Base-by-base conservation (phyloP, 2,797 vertebrate species). In the Dryobates pubescens region DNA sequence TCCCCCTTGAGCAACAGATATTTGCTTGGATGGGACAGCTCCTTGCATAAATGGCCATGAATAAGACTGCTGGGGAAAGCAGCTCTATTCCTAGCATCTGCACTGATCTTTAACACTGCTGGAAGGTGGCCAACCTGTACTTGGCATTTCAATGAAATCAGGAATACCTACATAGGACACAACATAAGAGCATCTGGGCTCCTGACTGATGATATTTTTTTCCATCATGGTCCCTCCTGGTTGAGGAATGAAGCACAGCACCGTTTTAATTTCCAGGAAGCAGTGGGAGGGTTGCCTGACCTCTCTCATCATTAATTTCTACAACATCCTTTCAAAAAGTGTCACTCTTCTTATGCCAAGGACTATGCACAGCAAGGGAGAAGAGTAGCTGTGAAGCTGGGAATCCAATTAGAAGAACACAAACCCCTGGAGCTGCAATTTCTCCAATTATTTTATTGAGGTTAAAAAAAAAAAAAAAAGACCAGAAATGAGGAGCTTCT, bases 251-350 rank as follows among this genome's bases (percentile, higher is more conserved):
- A 89, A 83, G 74, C 51, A 17, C 93, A 85, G 86, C 88, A 54
- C 71, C 61, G 78, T 51, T 84, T 90, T 86, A 41, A 90, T 89
- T 95, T 92, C 89, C 94, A 96, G 82, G 89, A 76, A 90, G 90
- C 94, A 81, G 95, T 43, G 84, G 93, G 96, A 89, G 88, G 88
- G 67, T 17, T 72, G 93, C 7, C 65, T 90, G 93, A 93, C 88
- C 94, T 96, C 91, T 92, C 87, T 75, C 51, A 13, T 71, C 93
- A 89, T 72, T 92, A 75, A 92, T 92, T 94, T 86, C 93, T 83
- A 82, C 87, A 89, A 88, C 77, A 69, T 58, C 84, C 76, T 88
- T 85, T 69, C 88, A 88, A 34, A 71, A 79, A 85, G 85, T 49
- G 58, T 36, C 61, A 45, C 77, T 94, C 88, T 76, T 68, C 61